Evolutionary conservation across 1,140 invertebrate genomes (phyloP), one percentile per base, ranked within the genome.

Genomic region (Drosophila kanapiae): DNA sequence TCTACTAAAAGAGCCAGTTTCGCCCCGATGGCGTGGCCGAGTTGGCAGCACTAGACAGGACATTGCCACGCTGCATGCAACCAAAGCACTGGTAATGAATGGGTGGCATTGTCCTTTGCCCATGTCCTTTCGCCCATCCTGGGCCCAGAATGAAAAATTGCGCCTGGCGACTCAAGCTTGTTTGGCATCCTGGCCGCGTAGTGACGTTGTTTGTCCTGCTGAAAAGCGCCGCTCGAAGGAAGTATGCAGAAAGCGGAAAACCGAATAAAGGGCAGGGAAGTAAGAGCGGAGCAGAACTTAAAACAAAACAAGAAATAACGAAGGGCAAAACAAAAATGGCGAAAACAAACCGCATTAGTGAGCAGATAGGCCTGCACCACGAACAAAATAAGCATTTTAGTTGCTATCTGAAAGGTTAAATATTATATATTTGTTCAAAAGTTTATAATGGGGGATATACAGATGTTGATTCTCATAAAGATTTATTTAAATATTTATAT

Each of bases 311-410:
- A 78, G 84, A 70, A 90, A 91, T 90, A 90, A 90, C 78, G 78
- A 91, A 90, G 85, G 75, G 45, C 75, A 82, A 64, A 80, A 81
- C 80, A 79, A 85, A 76, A 90, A 72, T 78, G 51, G 72, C 51
- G 77, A 88, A 79, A 81, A 85, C 85, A 90, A 90, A 90, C 86
- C 82, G 85, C 85, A 90, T 85, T 90, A 91, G 85, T 69, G 75
- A 88, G 40, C 51, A 81, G 59, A 61, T 70, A 65, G 57, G 16
- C 16, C n/a, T 49, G 37, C 54, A 74, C 68, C 29, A 23, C 14
- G 5, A 11, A 60, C 23, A 59, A 31, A 23, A 23, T 23, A 58
- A 8, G 10, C 0, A 11, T 11, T 16, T 27, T 13, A 6, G 23
- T 8, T 3, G 6, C 0, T 4, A 6, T 14, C 14, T 54, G 7